phyloP scores from a whole-genome alignment of 30 jellyfish, hydroid and myxozoan genomes.

The Chrysaora quinquecirrha region DNA sequence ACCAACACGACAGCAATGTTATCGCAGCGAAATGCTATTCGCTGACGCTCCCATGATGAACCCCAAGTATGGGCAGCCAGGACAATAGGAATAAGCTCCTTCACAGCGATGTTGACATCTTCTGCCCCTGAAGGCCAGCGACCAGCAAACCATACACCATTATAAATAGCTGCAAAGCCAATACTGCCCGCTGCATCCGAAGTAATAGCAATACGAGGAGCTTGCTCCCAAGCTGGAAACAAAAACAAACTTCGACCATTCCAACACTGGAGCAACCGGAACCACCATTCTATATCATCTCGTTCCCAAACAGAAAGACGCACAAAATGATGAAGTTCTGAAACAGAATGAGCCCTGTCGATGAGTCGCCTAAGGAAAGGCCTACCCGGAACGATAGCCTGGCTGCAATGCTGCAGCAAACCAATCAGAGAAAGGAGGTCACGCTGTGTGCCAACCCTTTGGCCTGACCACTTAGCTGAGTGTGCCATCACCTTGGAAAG shows the following conservation, averaged over 20 bases:
- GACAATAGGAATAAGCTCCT: too few relatives aligned
- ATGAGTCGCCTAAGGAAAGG: not conserved
- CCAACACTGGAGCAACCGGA: not conserved
- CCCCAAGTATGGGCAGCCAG: conserved; percentile 19
- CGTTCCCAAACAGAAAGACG: conserved; percentile 3
- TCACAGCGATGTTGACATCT: not conserved
- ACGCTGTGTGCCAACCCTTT: conserved; percentile 31
- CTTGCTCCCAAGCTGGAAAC: not conserved
- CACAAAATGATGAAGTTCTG: conserved; percentile 8
- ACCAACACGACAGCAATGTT: too few relatives aligned
- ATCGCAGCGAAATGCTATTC: conserved; percentile 6
- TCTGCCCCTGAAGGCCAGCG: conserved; percentile 5
- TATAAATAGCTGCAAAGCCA: not conserved
- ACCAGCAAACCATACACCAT: not conserved
- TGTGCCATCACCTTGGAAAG: too few relatives aligned
- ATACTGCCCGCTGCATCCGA: not conserved
- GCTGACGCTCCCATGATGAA: not conserved
- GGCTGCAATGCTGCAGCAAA: conserved; percentile 43
- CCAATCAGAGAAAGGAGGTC: conserved; percentile 50
- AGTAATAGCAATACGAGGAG: not conserved
- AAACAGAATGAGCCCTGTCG: not conserved
- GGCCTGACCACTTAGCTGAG: too few relatives aligned
- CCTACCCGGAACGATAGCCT: conserved; percentile 20
- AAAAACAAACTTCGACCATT: too few relatives aligned
- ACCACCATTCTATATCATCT: not conserved